Evolutionary conservation across 2,888 invertebrate species (phyloP).

Genomic region (Eilema sororculum): DNA sequence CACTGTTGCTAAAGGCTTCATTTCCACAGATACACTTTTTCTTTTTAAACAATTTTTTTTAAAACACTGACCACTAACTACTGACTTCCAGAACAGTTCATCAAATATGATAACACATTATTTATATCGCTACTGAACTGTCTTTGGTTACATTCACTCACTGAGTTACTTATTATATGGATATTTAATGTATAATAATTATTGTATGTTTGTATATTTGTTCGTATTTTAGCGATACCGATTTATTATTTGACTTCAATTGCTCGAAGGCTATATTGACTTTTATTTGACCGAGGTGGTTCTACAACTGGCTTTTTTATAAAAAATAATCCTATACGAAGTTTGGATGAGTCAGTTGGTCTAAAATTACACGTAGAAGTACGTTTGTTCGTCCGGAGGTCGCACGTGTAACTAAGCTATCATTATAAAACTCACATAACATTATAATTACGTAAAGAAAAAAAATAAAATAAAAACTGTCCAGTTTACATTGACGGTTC

Average conservation of each 20-base stretch:
- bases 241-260: neutral
- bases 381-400: neutral
- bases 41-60: neutral
- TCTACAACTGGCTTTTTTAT: too few species aligned
- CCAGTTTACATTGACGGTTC: too few species aligned
- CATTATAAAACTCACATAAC: neutral
- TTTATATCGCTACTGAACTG: neutral
- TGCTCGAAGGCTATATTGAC: too few species aligned
- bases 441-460: neutral
- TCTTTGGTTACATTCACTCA: neutral
- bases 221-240: neutral
- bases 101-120: neutral
- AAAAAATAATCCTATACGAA: too few species aligned
- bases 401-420: neutral
- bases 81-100: neutral
- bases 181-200: neutral
- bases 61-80: neutral
- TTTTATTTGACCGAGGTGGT: too few species aligned
- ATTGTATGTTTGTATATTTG: neutral
- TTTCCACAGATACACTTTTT: conserved; percentile 46
- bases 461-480: neutral
- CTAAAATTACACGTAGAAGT: neutral
- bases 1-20: conserved; percentile 58
- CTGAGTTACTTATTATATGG: neutral
- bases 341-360: neutral